A percentile compares a stretch with the other conserved stretches of the same genome.
phyloP scores from a whole-genome alignment of 2,113 vertebrate genomes.

The Indicator indicator region DNA sequence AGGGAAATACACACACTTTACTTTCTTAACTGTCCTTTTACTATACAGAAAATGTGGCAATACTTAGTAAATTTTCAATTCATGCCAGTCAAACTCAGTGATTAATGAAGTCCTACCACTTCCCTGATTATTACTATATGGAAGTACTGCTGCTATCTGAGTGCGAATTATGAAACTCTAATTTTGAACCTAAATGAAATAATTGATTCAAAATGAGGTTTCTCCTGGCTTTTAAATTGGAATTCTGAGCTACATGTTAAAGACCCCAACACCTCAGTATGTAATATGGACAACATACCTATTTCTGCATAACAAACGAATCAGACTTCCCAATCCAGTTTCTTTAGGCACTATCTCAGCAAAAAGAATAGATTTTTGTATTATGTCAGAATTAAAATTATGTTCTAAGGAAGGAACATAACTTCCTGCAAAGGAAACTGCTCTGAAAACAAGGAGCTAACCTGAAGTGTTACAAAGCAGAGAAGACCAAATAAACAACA shows the following conservation, averaged over 20 bases:
- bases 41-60: not conserved
- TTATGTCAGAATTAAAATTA: not conserved
- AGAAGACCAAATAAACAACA: not conserved
- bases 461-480: not conserved
- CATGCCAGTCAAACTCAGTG: not conserved
- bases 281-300: rapidly evolving
- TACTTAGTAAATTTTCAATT: not conserved
- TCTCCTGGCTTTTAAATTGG: not conserved
- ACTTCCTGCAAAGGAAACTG: not conserved
- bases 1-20: not conserved
- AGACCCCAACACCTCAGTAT: not conserved
- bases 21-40: not conserved
- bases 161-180: not conserved
- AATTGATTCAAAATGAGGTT: not conserved
- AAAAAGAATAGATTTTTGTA: not conserved
- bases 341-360: not conserved
- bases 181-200: not conserved
- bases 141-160: not conserved
- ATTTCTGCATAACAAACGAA: not conserved
- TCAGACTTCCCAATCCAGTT: not conserved
- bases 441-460: not conserved
- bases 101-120: not conserved
- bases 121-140: rapidly evolving
- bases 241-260: not conserved
- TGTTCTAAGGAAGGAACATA: not conserved